Percentiles rank a stretch among this genome's conserved stretches.
phyloP scores from a whole-genome alignment of 2,113 vertebrate species.

The Zingel zingel region DNA sequence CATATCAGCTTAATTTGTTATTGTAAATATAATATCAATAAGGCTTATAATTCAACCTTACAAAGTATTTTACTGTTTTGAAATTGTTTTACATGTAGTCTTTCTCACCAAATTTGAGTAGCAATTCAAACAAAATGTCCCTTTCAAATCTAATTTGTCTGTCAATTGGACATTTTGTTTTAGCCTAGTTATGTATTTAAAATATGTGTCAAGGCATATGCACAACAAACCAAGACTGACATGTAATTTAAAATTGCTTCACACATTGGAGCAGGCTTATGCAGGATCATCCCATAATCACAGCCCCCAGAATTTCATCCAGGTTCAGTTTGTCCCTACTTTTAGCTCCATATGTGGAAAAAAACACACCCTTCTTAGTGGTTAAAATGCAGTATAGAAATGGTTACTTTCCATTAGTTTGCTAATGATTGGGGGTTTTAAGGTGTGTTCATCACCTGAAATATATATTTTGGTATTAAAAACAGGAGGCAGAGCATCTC shows the following conservation, averaged over 20 bases:
- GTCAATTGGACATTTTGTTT: neutral
- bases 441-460: slow-evolving; percentile 12
- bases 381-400: neutral
- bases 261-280: neutral
- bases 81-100: neutral
- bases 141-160: neutral
- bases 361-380: neutral
- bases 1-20: neutral
- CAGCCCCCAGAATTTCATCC: neutral
- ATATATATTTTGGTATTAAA: neutral
- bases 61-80: neutral
- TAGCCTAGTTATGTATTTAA: neutral
- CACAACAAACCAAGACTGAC: slow-evolving; percentile 25
- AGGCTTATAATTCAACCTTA: neutral
- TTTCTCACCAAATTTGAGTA: neutral
- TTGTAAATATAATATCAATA: neutral
- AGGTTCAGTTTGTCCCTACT: slow-evolving; percentile 9
- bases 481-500: slow-evolving; percentile 4
- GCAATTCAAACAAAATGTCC: neutral
- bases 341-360: neutral
- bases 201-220: neutral
- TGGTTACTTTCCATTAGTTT: neutral
- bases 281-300: slow-evolving; percentile 23
- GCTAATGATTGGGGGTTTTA: neutral
- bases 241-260: slow-evolving; percentile 11